Evolutionary conservation across 2,888 invertebrate genomes (phyloP).

Genomic region (Drosophila affinis): DNA sequence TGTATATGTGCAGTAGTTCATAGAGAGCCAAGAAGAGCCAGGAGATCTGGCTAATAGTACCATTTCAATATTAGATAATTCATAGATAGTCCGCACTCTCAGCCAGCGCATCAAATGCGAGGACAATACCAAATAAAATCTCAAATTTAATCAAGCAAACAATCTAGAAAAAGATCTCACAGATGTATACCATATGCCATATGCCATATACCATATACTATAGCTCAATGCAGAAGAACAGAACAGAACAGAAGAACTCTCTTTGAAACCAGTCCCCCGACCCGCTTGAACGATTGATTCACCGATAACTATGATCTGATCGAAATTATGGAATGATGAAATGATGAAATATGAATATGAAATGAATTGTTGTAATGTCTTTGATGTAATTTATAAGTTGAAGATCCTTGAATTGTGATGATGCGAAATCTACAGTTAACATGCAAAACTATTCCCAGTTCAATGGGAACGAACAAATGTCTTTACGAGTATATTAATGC

Average conservation of each 20-base stretch:
- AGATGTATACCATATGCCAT: background rate
- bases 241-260: background rate
- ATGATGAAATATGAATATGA: slow-evolving; percentile 1
- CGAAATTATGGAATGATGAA: background rate
- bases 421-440: slow-evolving; percentile 85
- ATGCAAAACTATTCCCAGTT: slow-evolving; percentile 83
- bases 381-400: slow-evolving; percentile 66
- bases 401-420: slow-evolving; percentile 83
- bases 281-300: background rate
- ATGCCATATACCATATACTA: background rate
- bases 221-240: background rate
- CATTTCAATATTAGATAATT: slow-evolving; percentile 10
- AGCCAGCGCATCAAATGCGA: slow-evolving; percentile 71
- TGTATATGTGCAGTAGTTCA: slow-evolving; percentile 44
- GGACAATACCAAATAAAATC: slow-evolving; percentile 61
- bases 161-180: slow-evolving; percentile 12
- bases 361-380: slow-evolving; percentile 34
- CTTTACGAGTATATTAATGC: slow-evolving; percentile 68
- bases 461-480: slow-evolving; percentile 82
- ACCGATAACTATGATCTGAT: background rate
- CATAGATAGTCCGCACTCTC: slow-evolving; percentile 37
- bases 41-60: slow-evolving; percentile 28
- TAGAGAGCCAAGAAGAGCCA: slow-evolving; percentile 31
- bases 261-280: background rate
- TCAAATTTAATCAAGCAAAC: slow-evolving; percentile 15